Conservation (phyloP, 2,113 vertebrate species). For the Cynocephalus volans region DNA sequence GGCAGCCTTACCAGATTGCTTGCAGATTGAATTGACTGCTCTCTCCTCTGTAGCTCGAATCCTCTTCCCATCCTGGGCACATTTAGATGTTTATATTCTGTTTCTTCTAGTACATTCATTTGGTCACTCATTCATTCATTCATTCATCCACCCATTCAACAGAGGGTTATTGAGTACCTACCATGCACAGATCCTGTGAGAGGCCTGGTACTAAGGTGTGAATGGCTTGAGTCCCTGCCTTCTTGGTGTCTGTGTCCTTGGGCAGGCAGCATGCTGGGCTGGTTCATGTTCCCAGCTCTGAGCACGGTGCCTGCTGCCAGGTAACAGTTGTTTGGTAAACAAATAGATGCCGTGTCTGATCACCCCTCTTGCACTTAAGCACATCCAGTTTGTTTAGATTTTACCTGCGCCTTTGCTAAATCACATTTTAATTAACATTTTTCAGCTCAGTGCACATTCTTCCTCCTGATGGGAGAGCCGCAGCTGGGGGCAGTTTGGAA, state of each 20-base stretch:
- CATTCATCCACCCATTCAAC: not conserved
- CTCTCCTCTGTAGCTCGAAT: not conserved
- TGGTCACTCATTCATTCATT: not conserved
- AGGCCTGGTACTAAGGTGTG: not conserved
- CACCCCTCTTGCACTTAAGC: not conserved
- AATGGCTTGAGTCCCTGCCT: not conserved
- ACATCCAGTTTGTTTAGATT: not conserved
- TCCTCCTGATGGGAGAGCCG: not conserved
- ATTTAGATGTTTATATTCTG: not conserved
- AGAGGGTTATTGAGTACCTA: not conserved
- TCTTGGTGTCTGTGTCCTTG: not conserved
- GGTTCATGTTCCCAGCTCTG: accelerated
- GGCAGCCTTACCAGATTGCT: not conserved
- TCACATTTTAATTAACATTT: not conserved
- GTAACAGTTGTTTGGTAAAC: not conserved
- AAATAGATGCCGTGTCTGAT: not conserved
- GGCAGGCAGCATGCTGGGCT: accelerated
- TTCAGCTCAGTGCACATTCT: not conserved
- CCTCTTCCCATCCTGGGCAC: too few relatives aligned
- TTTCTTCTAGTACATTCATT: not conserved
- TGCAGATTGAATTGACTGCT: not conserved
- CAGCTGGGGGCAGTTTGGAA: accelerated
- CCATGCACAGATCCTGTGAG: too few relatives aligned
- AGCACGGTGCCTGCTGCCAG: not conserved
- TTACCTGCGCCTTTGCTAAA: not conserved